These are phyloP conservation scores for Pachyramphus minor DNA, from an alignment of 2,113 vertebrate species.

Conservation along the genomic window DNA sequence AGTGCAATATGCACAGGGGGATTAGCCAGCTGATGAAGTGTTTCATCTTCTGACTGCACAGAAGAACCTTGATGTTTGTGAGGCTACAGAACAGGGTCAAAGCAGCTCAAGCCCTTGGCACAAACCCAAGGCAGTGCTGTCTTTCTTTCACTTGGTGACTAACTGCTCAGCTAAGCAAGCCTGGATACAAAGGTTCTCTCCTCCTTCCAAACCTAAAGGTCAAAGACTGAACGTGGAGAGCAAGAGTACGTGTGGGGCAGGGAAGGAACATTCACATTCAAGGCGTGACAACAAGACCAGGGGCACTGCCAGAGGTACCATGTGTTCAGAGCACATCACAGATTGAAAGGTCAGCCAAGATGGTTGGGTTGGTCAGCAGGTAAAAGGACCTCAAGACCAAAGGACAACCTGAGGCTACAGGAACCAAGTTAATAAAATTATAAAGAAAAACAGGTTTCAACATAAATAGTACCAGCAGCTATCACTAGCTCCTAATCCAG, in stretches of 20 bases:
- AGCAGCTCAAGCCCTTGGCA: background rate
- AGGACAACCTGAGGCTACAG: background rate
- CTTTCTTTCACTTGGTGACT: background rate
- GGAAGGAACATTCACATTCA: background rate
- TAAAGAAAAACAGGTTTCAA: background rate
- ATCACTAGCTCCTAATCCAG: background rate
- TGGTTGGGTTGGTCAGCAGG: background rate
- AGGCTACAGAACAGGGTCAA: background rate
- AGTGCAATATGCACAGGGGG: background rate
- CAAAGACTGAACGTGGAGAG: background rate
- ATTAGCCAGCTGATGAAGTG: background rate
- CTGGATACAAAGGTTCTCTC: background rate
- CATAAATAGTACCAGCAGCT: background rate
- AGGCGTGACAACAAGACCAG: background rate
- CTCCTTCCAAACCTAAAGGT: conserved; percentile 12
- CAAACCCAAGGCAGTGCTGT: background rate
- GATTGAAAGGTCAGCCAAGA: conserved; percentile 16
- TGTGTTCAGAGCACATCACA: background rate
- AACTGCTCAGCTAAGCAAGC: background rate
- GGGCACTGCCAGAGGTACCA: background rate
- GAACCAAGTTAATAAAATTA: background rate
- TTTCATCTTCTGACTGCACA: background rate
- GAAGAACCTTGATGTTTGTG: background rate
- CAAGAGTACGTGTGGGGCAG: background rate
- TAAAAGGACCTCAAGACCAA: background rate